Percentiles rank a stretch among this genome's conserved stretches.
Conservation (phyloP, 37 sponge, comb jelly and placozoan species). For the Tethya wilhelma region DNA sequence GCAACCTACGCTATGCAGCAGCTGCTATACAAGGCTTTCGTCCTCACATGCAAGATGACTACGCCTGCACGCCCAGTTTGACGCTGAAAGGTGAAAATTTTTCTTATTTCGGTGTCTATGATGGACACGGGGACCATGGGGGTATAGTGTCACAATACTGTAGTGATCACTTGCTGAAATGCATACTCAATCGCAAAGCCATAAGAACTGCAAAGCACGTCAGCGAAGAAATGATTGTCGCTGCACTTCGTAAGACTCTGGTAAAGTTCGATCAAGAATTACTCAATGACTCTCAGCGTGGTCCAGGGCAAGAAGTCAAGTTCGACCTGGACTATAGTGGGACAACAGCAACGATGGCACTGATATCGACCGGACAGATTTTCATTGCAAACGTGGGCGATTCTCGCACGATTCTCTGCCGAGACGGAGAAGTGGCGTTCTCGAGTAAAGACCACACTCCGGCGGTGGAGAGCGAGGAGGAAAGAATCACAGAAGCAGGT, state of each 20-base stretch:
- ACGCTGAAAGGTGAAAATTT: not conserved
- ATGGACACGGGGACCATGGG: constrained; percentile 21
- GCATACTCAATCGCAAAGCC: not conserved
- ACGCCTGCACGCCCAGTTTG: constrained; percentile 5
- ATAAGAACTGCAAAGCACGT: not conserved
- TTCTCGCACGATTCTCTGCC: constrained; percentile 11
- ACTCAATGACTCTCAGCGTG: not conserved
- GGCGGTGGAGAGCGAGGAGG: not conserved
- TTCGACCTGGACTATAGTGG: not conserved
- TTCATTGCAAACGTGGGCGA: constrained; percentile 21
- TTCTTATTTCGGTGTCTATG: constrained; percentile 14
- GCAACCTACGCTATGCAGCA: constrained; percentile 23
- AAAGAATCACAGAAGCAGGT: constrained; percentile 20
- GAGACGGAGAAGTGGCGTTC: not conserved
- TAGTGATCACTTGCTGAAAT: not conserved
- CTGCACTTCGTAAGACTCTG: constrained; percentile 8
- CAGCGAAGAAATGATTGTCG: not conserved
- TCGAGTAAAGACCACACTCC: constrained; percentile 24
- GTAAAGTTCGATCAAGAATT: constrained; percentile 13
- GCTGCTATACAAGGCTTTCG: constrained; percentile 31
- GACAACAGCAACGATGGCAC: constrained; percentile 4
- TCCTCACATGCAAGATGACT: constrained; percentile 26
- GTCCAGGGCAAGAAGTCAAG: not conserved
- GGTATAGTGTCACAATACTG: constrained; percentile 13
- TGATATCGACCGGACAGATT: not conserved